phyloP scores from a whole-genome alignment of 30 jellyfish, hydroid and myxozoan genomes.

The Aurelia sp. region DNA sequence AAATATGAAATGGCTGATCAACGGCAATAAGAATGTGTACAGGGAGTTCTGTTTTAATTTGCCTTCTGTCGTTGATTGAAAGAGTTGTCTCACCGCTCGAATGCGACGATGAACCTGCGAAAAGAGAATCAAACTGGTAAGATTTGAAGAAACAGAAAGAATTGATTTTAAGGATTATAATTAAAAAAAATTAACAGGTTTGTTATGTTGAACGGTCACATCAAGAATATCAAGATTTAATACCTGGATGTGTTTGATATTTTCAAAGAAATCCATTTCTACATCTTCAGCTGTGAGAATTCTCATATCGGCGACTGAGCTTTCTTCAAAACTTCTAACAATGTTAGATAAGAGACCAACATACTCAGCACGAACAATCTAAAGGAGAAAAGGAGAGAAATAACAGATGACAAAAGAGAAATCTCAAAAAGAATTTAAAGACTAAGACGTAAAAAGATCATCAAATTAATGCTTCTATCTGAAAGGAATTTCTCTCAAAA shows the following conservation, averaged over 20 bases:
- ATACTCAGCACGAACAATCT: constrained; percentile 74
- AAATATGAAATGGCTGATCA: constrained; percentile 81
- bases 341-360: constrained; percentile 56
- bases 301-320: constrained; percentile 62
- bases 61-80: constrained; percentile 63
- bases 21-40: constrained; percentile 75
- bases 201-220: too few species aligned
- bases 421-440: too few species aligned
- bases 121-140: background rate
- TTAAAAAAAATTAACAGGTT: too few species aligned
- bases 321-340: constrained; percentile 53
- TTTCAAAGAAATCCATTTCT: constrained; percentile 92
- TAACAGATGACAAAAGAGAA: too few species aligned
- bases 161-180: too few species aligned
- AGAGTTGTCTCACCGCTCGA: constrained; percentile 81
- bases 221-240: too few species aligned
- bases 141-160: too few species aligned
- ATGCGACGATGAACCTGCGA: constrained; percentile 90
- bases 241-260: constrained; percentile 97
- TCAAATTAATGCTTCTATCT: too few species aligned
- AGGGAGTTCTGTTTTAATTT: constrained; percentile 61
- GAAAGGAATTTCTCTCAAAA: too few species aligned
- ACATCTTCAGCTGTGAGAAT: constrained; percentile 69
- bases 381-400: background rate
- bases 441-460: too few species aligned